phyloP scores from a whole-genome alignment of 2,797 vertebrate genomes.

The Fratercula arctica region DNA sequence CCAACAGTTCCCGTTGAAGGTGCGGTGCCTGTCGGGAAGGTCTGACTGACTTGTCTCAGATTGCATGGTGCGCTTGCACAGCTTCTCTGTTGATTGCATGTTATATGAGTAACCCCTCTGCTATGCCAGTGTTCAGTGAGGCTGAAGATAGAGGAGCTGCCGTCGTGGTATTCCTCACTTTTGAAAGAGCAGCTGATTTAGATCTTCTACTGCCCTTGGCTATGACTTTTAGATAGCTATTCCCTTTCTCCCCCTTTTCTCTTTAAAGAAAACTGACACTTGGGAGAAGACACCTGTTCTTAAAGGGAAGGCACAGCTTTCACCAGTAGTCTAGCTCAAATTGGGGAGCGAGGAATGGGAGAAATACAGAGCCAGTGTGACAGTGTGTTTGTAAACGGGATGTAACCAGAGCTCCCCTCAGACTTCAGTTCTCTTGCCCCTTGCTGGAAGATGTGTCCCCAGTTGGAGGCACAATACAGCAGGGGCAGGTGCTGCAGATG shows the following conservation, averaged over 20 bases:
- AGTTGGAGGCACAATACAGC: background rate
- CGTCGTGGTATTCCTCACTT: background rate
- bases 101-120: background rate
- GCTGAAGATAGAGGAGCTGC: background rate
- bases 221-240: background rate
- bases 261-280: background rate
- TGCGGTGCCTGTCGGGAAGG: background rate
- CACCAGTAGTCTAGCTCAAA: background rate
- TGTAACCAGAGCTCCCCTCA: background rate
- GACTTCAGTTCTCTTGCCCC: background rate
- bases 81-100: rapidly evolving
- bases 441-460: background rate
- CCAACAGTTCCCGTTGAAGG: conserved; percentile 90
- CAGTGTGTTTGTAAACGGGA: background rate
- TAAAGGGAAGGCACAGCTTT: background rate
- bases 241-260: background rate
- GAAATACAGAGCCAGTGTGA: background rate
- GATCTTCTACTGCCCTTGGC: background rate
- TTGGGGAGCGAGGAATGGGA: background rate
- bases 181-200: background rate
- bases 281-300: background rate
- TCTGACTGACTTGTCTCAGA: background rate
- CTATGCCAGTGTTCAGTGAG: background rate
- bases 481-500: background rate
- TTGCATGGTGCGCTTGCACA: rapidly evolving